phyloP scores from a whole-genome alignment of 2,888 invertebrate genomes.

The Papilio protenor region DNA sequence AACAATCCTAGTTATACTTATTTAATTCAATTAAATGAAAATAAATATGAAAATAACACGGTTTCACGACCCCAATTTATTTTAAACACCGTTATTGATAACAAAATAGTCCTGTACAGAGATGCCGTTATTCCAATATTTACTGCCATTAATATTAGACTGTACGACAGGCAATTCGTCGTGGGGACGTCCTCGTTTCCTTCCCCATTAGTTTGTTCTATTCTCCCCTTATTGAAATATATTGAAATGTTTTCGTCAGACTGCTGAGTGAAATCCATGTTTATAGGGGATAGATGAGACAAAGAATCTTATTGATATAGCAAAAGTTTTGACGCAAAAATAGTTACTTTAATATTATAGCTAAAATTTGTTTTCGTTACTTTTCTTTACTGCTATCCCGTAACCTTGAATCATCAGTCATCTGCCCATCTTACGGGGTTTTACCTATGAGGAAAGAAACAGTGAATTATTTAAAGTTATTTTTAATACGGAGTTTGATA shows the following conservation, averaged over 20 bases:
- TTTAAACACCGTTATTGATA: conserved; percentile 12
- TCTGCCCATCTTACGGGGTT: too few species aligned
- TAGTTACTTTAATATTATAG: too few species aligned
- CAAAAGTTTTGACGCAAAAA: not conserved
- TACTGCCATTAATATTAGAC: conserved; percentile 9
- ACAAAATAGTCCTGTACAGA: conserved; percentile 1
- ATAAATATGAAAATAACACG: too few species aligned
- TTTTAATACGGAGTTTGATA: too few species aligned
- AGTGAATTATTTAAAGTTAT: too few species aligned
- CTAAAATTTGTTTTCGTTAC: too few species aligned
- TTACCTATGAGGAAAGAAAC: too few species aligned
- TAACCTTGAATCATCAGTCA: too few species aligned
- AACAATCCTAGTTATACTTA: too few species aligned
- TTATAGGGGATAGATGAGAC: not conserved
- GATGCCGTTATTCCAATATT: conserved; percentile 2
- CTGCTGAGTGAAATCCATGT: not conserved
- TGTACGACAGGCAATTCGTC: conserved; percentile 12
- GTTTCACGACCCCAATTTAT: not conserved
- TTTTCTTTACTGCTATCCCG: too few species aligned
- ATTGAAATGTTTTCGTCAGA: not conserved
- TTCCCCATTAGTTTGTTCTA: conserved; percentile 12
- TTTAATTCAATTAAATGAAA: not conserved
- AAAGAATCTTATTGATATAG: not conserved
- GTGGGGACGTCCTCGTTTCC: not conserved
- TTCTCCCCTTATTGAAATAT: not conserved